Percentiles rank a stretch among this genome's conserved stretches.
These are phyloP conservation scores for Elysia crispata DNA, from an alignment of 2,888 invertebrate genomes.

Conservation along the genomic window DNA sequence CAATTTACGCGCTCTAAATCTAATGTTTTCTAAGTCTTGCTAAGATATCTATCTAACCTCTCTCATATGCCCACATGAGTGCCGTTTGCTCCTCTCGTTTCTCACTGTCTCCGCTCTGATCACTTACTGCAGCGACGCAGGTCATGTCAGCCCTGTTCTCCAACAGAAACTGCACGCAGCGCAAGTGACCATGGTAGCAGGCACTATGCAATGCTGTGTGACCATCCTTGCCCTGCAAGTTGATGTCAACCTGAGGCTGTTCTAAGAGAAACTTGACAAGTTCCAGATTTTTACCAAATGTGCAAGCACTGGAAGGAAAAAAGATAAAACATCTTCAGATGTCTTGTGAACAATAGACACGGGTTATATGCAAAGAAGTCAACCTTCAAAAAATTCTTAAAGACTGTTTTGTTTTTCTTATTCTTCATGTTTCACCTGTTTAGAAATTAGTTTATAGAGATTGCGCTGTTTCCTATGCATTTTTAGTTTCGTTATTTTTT, in stretches of 20 bases:
- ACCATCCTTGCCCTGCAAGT: slow-evolving; percentile 79
- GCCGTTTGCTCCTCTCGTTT: slow-evolving; percentile 77
- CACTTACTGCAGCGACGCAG: slow-evolving; percentile 73
- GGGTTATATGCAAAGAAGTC: too few species aligned
- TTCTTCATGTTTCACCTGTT: too few species aligned
- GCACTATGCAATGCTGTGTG: slow-evolving; percentile 79
- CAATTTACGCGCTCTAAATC: too few species aligned
- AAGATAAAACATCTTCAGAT: not conserved
- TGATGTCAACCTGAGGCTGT: slow-evolving; percentile 77
- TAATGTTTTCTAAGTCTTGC: too few species aligned
- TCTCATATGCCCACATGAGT: slow-evolving; percentile 79
- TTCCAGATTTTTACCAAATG: slow-evolving; percentile 77
- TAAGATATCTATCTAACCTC: too few species aligned
- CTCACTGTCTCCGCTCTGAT: slow-evolving; percentile 72
- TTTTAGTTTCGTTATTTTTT: too few species aligned
- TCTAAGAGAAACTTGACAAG: slow-evolving; percentile 78
- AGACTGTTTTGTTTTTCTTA: too few species aligned
- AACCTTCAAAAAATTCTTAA: too few species aligned
- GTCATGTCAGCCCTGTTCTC: slow-evolving; percentile 79
- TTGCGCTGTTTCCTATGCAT: too few species aligned
- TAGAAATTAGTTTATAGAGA: too few species aligned
- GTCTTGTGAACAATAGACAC: too few species aligned
- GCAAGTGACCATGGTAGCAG: slow-evolving; percentile 78
- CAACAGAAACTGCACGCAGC: slow-evolving; percentile 78
- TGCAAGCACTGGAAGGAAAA: slow-evolving; percentile 75